A percentile compares a stretch with the other conserved stretches of the same genome.
phyloP scores from a whole-genome alignment of 2,113 vertebrate species.

The Chrysochloris asiatica region DNA sequence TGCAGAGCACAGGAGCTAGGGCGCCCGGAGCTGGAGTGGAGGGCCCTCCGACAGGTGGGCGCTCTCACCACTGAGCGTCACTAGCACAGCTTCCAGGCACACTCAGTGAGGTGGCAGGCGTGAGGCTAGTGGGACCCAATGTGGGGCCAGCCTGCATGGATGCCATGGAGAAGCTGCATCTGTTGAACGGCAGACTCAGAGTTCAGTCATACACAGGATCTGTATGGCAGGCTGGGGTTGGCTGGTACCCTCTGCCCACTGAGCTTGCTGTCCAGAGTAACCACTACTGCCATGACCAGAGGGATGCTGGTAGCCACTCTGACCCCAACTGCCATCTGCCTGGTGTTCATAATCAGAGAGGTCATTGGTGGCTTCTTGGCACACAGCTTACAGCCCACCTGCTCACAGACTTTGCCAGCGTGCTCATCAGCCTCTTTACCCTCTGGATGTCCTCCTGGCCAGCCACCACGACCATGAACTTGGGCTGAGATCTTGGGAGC shows the following conservation, averaged over 20 bases:
- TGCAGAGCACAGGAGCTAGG: background rate
- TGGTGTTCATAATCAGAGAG: conserved; percentile 93
- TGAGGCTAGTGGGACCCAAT: too few species aligned
- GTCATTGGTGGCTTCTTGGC: too few species aligned
- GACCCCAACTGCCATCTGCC: conserved; percentile 84
- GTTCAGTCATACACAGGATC: conserved; percentile 70
- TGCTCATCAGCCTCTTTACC: too few species aligned
- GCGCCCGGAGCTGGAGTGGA: background rate
- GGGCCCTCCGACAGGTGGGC: background rate
- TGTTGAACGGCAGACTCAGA: conserved; percentile 69
- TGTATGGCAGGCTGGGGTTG: conserved; percentile 25
- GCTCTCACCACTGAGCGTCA: background rate
- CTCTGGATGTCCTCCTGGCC: too few species aligned
- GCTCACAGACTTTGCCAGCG: too few species aligned
- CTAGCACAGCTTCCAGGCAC: background rate
- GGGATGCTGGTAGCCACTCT: background rate
- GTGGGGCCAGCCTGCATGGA: conserved; percentile 48
- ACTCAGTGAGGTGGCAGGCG: too few species aligned
- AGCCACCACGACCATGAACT: too few species aligned
- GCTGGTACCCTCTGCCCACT: conserved; percentile 31
- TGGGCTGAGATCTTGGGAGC: too few species aligned
- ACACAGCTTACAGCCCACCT: too few species aligned
- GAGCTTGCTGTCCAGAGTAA: conserved; percentile 75
- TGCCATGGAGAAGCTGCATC: conserved; percentile 76
- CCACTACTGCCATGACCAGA: conserved; percentile 83